These are phyloP conservation scores for Seriola aureovittata DNA, from an alignment of 2,113 vertebrate species.

Conservation along the genomic window DNA sequence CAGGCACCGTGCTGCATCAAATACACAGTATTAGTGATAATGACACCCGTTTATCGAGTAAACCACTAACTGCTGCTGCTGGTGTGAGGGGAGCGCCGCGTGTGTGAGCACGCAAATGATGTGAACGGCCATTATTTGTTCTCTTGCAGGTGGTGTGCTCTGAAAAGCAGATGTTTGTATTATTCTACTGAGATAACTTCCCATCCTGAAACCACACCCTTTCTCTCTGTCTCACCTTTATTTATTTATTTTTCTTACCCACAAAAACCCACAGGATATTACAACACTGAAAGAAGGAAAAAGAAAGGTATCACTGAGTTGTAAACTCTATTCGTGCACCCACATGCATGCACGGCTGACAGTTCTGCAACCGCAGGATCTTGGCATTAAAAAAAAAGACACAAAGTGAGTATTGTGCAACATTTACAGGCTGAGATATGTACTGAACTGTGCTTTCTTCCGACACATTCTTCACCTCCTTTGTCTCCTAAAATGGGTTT, in stretches of 20 bases:
- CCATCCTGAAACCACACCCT: not conserved
- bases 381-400: not conserved
- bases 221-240: not conserved
- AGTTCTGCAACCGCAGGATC: conserved; percentile 9
- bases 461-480: conserved; percentile 33
- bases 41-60: conserved; percentile 50
- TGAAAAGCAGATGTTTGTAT: conserved; percentile 62
- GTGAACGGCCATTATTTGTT: conserved; percentile 4
- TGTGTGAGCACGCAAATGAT: conserved; percentile 24
- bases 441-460: conserved; percentile 22
- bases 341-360: not conserved
- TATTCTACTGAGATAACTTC: conserved; percentile 37
- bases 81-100: not conserved
- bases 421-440: conserved; percentile 12
- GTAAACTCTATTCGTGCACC: not conserved
- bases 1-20: conserved; percentile 43
- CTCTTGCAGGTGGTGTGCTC: conserved; percentile 49
- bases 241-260: not conserved
- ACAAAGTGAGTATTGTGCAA: not conserved
- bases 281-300: not conserved
- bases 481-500: conserved; percentile 73
- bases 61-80: conserved; percentile 37
- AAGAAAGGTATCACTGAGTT: not conserved
- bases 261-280: conserved; percentile 14
- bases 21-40: conserved; percentile 62